Base-by-base conservation (phyloP, 2,888 invertebrate species). In the Lasioglossum marginatum region DNA sequence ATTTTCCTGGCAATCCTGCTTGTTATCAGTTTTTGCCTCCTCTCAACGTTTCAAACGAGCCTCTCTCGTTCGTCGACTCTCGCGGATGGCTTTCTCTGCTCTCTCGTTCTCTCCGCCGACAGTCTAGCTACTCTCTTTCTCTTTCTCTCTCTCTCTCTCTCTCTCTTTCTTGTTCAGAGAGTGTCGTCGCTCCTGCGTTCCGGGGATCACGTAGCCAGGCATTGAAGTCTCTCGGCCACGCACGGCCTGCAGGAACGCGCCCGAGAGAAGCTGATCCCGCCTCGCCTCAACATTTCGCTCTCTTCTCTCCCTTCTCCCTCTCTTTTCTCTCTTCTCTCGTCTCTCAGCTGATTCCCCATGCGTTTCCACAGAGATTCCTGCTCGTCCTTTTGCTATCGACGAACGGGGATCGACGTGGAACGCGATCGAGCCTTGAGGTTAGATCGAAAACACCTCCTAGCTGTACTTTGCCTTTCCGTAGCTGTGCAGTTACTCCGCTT, bases 221-320 rank as follows among this genome's bases (percentile, higher is more conserved):
- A 86, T 92, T 90, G 87, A 92, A 92, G 87, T 92, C 92, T 90
- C 92, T 87, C 81, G 86, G 63, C 45, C 84, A 72, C 88, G 77
- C 81, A 40, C 71, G 70, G 70, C 66, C 43, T 6, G 48, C 45
- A 73, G 70, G 57, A 70, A 79, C 52, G 74, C 72, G 40, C 19
- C n/a, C 77, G 27, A 27, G 37, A 57, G 66, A 80, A 79, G 68
- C 37, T 34, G 72, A 74, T 43, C 23, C n/a, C 31, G 19, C 40
- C 57, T 57, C 57, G 45, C 57, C 73, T 63, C 60, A 31, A 63
- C 77, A n/a, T 68, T 37, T 70, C 52, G 45, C 52, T 52, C 52
- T 52, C 52, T 52, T 52, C 70, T 70, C 66, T 16, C 19, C 34
- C 8, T 1, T 16, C 27, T 63, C 31, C 0, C 60, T 63, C 57